Conservation (phyloP, 2,113 vertebrate genomes). For the Poeciliopsis occidentalis region DNA sequence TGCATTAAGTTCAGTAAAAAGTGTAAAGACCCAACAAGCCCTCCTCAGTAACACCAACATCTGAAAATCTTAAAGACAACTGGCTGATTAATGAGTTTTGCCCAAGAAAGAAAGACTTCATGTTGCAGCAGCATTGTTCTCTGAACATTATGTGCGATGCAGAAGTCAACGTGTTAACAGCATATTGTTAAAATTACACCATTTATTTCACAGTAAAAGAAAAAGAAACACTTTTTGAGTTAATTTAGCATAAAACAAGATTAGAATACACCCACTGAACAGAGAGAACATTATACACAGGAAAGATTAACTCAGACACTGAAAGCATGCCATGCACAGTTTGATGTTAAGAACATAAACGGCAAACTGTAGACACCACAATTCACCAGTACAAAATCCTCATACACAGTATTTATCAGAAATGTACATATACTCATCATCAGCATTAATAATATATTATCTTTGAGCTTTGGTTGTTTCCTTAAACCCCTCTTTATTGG, state of each 20-base stretch:
- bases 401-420: neutral
- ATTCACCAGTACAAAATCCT: slow-evolving; percentile 8
- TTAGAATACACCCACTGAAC: slow-evolving; percentile 48
- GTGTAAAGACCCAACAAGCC: neutral
- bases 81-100: slow-evolving; percentile 14
- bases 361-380: slow-evolving; percentile 21
- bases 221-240: slow-evolving; percentile 41
- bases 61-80: neutral
- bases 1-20: too few relatives aligned
- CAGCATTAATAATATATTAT: neutral
- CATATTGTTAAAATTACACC: slow-evolving; percentile 42
- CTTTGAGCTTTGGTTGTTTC: neutral
- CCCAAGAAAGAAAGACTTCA: slow-evolving; percentile 47
- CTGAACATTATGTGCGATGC: slow-evolving; percentile 52
- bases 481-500: neutral
- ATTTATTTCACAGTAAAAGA: slow-evolving; percentile 53
- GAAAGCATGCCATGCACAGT: slow-evolving; percentile 80
- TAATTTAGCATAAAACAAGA: slow-evolving; percentile 64
- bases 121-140: slow-evolving; percentile 24
- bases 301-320: slow-evolving; percentile 56
- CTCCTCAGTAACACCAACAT: neutral
- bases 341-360: slow-evolving; percentile 33
- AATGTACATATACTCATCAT: neutral
- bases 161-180: slow-evolving; percentile 49
- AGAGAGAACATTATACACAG: slow-evolving; percentile 57